These are phyloP conservation scores for Mustelus asterias DNA, from an alignment of 2,113 vertebrate genomes.

Conservation along the genomic window DNA sequence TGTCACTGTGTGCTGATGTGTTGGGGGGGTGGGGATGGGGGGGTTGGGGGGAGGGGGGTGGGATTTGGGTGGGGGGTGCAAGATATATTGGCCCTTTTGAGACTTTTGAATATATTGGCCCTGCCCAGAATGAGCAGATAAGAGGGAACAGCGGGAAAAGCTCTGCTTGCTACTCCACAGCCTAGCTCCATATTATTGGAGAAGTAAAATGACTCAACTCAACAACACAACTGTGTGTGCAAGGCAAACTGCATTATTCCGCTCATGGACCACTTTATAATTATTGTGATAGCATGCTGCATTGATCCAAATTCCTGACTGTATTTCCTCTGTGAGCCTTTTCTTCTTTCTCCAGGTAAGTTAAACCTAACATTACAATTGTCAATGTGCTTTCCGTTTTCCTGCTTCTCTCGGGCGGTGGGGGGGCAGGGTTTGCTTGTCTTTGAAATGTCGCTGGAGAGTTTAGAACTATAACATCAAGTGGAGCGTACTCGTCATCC, in stretches of 20 bases:
- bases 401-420: too few species aligned
- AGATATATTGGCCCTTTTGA: background rate
- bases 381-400: background rate
- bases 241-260: background rate
- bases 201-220: background rate
- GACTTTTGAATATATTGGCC: background rate
- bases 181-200: background rate
- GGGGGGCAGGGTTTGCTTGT: too few species aligned
- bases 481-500: background rate
- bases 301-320: background rate
- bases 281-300: background rate
- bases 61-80: background rate
- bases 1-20: too few species aligned
- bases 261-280: background rate
- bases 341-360: background rate
- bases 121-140: background rate
- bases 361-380: background rate
- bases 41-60: too few species aligned
- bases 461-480: background rate
- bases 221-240: background rate
- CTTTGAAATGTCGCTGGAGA: background rate
- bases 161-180: background rate
- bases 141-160: background rate
- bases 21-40: too few species aligned
- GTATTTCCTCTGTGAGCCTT: background rate